Base-by-base conservation (phyloP, 2,113 vertebrate species). In the Oreotrochilus melanogaster region DNA sequence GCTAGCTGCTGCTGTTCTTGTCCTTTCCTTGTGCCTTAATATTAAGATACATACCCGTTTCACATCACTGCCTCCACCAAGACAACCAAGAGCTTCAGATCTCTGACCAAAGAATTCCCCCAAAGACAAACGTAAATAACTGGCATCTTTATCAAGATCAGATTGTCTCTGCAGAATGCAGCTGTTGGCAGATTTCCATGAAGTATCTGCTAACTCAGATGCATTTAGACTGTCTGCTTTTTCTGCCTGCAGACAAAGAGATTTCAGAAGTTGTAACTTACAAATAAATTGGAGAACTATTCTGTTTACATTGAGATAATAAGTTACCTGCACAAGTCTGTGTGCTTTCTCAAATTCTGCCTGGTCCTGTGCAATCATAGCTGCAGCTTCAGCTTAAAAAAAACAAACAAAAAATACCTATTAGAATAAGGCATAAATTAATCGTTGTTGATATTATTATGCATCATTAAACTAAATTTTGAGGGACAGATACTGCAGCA, bases 71-170 rank as follows among this genome's bases (percentile, higher is more conserved):
- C 96, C 96, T 93, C 98, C 98, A 74, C 99, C 98, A 61, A 99
- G 98, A 92, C 99, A 99, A 72, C 99, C 99, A 35, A 99, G 98
- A 84, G 99, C 99, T 98, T 99, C 99, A 24, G 99, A 99, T 65
- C 99, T 98, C 89, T 99, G 98, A 76, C 98, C 98, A 93, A 99
- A 99, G 90, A 99, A 99, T 83, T 99, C 98, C 15, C 99, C 99
- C 42, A 99, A 94, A 84, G 99, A 99, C 24, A 99, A 98, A 11
- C 97, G 98, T 90, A 99, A 97, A 39, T 99, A 99, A 94, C 98
- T 99, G 86, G 98, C 98, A 97, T 97, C 98, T 85, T 97, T 97
- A 66, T 97, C 93, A 65, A 98, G 97, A 74, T 98, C 98, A 8
- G 98, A 97, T 21, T 98, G 97, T 94, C 97, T 98, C 91, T 98